These are phyloP conservation scores for Lepus oiostolus DNA, from an alignment of 2,797 vertebrate genomes.

Conservation along the genomic window DNA sequence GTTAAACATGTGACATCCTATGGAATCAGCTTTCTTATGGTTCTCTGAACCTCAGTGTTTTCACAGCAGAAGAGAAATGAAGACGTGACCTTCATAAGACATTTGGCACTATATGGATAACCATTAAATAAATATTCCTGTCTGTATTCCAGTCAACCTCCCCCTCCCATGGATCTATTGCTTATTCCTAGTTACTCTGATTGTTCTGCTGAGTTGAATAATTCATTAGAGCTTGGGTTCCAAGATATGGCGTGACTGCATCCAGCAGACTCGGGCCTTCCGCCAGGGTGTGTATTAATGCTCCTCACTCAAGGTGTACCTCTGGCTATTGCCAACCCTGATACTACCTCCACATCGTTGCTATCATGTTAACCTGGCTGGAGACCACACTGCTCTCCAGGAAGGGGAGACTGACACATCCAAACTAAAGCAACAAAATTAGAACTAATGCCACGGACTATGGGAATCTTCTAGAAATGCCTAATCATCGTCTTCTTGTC, in stretches of 20 bases:
- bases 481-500: not conserved
- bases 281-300: slow-evolving; percentile 76
- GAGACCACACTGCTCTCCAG: not conserved
- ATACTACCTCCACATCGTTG: not conserved
- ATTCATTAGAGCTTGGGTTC: slow-evolving; percentile 74
- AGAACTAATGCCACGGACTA: not conserved
- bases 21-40: not conserved
- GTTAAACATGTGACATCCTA: not conserved
- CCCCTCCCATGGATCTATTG: not conserved
- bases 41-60: not conserved
- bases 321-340: not conserved
- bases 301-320: slow-evolving; percentile 52
- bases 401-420: not conserved
- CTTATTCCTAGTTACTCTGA: slow-evolving; percentile 32
- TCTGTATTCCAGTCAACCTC: not conserved
- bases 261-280: slow-evolving; percentile 57
- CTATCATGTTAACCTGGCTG: not conserved
- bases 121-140: not conserved
- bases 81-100: not conserved
- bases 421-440: not conserved
- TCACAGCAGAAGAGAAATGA: not conserved
- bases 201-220: slow-evolving; percentile 72
- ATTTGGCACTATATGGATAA: not conserved
- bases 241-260: not conserved
- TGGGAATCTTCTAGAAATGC: not conserved